Base-by-base conservation (phyloP, 2,113 vertebrate genomes). In the Bubo blakistoni region DNA sequence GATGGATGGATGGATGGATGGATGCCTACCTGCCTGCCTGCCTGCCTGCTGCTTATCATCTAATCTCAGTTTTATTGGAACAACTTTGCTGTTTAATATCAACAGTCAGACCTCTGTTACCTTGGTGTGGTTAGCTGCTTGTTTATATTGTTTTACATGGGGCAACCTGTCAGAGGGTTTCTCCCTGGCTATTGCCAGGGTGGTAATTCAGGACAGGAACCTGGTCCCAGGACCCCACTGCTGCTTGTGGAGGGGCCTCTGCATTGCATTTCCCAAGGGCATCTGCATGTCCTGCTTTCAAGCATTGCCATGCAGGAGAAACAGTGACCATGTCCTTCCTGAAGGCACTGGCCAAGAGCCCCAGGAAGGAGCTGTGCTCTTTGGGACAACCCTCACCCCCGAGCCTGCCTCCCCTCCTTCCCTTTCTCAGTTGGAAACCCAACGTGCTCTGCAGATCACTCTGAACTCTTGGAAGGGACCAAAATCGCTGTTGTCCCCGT, bases 391-490 rank as follows among this genome's bases (percentile, higher is more conserved):
- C 10, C 21, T 2, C 2, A n/a, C 9, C 4, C 0, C 59, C 4
- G 2, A 69, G 20, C 21, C 54, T 49, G 54, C 10, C 49, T 61
- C 46, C 47, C 14, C 4, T n/a, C 26, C 27, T 52, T n/a, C 17
- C 26, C 27, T 76, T 70, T 54, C 46, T 21, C 8, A 4, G 8
- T 8, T 2, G 4, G 40, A 67, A 54, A 36, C 16, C 27, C 9
- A 4, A 19, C 2, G 4, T 3, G 15, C 32, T 74, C 38, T 49
- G 34, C 11, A 67, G n/a, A 61, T 25, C 0, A 2, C 2, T 3
- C 40, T 10, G 52, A 59, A 21, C 42, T 36, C 42, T 66, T 5
- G 2, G 46, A 77, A n/a, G 19, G 24, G 34, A n/a, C 47, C 1
- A 1, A 51, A 72, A 61, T 13, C 1, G 1, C 22, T 9, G 3